A percentile compares a stretch with the other conserved stretches of the same genome.
These are phyloP conservation scores for Brachionichthys hirsutus DNA, from an alignment of 2,113 vertebrate genomes.

Conservation along the genomic window DNA sequence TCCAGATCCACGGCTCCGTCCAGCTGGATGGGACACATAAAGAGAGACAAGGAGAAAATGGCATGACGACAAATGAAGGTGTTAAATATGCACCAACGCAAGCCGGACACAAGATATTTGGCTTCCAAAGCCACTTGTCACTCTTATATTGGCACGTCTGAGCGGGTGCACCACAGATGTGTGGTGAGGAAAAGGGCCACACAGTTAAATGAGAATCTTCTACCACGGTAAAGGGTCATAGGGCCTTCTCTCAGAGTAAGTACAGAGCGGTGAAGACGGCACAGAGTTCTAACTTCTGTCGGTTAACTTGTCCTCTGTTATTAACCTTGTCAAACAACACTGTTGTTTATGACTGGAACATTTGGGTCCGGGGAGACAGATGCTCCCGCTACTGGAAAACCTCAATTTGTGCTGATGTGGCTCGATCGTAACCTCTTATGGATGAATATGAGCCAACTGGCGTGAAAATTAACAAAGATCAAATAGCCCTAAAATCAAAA, in stretches of 20 bases:
- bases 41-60: conserved; percentile 11
- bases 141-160: conserved; percentile 10
- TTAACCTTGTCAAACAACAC: no score
- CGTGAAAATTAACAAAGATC: no score
- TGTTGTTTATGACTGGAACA: no score
- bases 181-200: background rate
- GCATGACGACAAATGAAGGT: background rate
- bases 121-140: background rate
- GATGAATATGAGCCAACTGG: no score
- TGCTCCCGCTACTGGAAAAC: no score
- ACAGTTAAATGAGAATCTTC: no score
- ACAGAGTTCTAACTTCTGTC: conserved; percentile 5
- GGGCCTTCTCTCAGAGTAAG: conserved; percentile 24
- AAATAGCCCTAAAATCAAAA: no score
- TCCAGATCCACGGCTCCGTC: conserved; percentile 88
- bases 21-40: conserved; percentile 72
- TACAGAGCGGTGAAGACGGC: conserved; percentile 16
- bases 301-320: background rate
- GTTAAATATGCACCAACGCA: no score
- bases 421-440: no score
- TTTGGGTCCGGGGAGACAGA: no score
- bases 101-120: no score
- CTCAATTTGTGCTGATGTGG: no score
- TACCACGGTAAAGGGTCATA: conserved; percentile 6
- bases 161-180: background rate